Evolutionary conservation across 2,888 invertebrate genomes (phyloP), one percentile per base, ranked within the genome.

Genomic region (Hydraecia micacea): DNA sequence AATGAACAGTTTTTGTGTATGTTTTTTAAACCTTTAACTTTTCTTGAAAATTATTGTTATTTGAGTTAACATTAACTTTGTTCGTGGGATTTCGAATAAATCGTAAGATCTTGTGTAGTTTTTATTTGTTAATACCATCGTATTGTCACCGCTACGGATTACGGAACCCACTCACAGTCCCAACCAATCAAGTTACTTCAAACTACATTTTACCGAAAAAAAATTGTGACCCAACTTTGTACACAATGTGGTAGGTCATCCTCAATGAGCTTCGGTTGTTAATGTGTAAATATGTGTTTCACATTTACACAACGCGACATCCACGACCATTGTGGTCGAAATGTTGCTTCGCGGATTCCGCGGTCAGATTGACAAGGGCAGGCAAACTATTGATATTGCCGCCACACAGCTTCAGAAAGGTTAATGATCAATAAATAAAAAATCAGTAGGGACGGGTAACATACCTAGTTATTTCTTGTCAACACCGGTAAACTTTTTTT

Each of bases 211-310:
- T 78, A 73, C 65, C 62, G 55, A 80, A 90, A 92, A 91, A 92
- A 91, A 89, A 80, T 46, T 89, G 89, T 92, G 91, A 91, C 91
- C 91, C 91, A 92, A 92, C 91, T 91, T 87, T 87, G 90, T 91
- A 92, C 89, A 91, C 93, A 92, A 92, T 93, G 94, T 93, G 95
- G 94, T 94, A 93, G 95, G 95, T 95, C 92, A 94, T 89, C 88
- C 87, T 93, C 93, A 93, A 93, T 93, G 92, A 93, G 92, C 88
- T 89, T 88, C 89, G 88, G 91, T 91, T 91, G 93, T 92, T 93
- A 92, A 93, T 91, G 92, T 91, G 95, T 92, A 94, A 94, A 94
- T 95, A 94, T 94, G 92, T 93, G 86, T 91, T 93, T 90, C 90
- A 90, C 89, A 93, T 94, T 95, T 91, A 93, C 93, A 93, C 91